Base-by-base conservation (phyloP, 2,797 vertebrate genomes). In the Percopsis omiscomaycus region DNA sequence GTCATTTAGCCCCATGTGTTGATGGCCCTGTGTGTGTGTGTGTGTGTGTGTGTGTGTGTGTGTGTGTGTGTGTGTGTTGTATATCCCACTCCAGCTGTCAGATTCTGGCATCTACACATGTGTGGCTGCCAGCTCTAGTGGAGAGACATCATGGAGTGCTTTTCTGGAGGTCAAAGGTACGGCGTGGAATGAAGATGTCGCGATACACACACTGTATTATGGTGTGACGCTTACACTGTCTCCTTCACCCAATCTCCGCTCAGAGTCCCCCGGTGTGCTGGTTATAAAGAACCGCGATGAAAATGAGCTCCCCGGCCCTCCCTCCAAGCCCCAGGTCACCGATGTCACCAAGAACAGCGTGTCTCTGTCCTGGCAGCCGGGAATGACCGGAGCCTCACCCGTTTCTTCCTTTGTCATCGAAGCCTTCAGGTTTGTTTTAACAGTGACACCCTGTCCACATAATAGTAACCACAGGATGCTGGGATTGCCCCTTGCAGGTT, bases 261-360 rank as follows among this genome's bases (percentile, higher is more conserved):
- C 82, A 99, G 98, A 99, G 85, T 92, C 94, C 0, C 91, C 90
- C 16, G 94, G 92, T 71, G 89, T 92, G 59, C 68, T 92, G 52
- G 84, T 96, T 60, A 92, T 90, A 65, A 98, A 95, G 90, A 95
- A 66, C 83, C 94, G 93, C 1, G 95, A 98, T 83, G 91, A 94
- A 69, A 95, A 91, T 47, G 95, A 98, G 62, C 94, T 99, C 16
- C 96, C 97, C 44, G 97, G 96, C 13, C 93, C 97, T 9, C 95
- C 97, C 5, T 98, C 96, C 68, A 99, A 99, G 84, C 96, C 97
- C 68, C 97, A 97, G 84, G 96, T 99, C 85, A 98, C 96, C 0
- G 98, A 99, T 58, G 98, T 99, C 84, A 97, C 95, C 64, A 99
- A 96, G 89, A 99, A 95, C 90, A 99, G 95, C 27, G 97, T 99